phyloP scores from a whole-genome alignment of 1,140 invertebrate genomes.

The Micrasema minimum region DNA sequence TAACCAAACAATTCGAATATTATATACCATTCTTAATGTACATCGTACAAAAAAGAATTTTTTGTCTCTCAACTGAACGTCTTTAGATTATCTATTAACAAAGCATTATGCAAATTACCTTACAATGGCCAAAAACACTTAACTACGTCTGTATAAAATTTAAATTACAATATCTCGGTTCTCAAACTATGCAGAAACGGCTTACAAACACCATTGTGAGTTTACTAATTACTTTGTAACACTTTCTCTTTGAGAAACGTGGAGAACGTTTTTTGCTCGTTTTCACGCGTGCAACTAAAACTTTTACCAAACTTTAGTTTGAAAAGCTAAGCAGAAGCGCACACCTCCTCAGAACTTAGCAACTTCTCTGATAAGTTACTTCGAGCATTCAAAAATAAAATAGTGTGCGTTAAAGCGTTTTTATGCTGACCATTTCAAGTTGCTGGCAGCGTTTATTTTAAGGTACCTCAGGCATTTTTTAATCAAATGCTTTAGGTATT shows the following conservation, averaged over 20 bases:
- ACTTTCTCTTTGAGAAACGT: background rate
- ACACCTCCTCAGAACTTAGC: background rate
- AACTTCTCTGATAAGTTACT: too few relatives aligned
- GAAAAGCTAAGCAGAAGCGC: background rate
- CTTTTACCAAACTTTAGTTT: slow-evolving; percentile 9
- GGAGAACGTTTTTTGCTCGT: slow-evolving; percentile 18
- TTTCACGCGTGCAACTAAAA: slow-evolving; percentile 27
- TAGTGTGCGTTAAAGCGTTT: too few relatives aligned
- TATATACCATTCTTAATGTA: too few relatives aligned
- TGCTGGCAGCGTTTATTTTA: too few relatives aligned
- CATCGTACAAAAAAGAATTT: too few relatives aligned
- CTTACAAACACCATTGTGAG: slow-evolving; percentile 11
- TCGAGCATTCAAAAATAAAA: too few relatives aligned
- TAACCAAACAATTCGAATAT: too few relatives aligned
- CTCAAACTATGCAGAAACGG: slow-evolving; percentile 6
- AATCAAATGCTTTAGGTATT: too few relatives aligned
- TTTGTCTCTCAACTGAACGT: too few relatives aligned
- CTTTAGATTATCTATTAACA: background rate
- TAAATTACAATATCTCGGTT: too few relatives aligned
- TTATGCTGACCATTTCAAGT: too few relatives aligned
- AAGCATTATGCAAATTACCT: slow-evolving; percentile 4
- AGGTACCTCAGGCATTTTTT: too few relatives aligned
- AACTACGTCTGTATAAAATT: background rate
- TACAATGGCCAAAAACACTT: slow-evolving; percentile 6
- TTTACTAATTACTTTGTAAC: slow-evolving; percentile 31